phyloP scores from a whole-genome alignment of 2,888 invertebrate species.

The Cephus spinipes region DNA sequence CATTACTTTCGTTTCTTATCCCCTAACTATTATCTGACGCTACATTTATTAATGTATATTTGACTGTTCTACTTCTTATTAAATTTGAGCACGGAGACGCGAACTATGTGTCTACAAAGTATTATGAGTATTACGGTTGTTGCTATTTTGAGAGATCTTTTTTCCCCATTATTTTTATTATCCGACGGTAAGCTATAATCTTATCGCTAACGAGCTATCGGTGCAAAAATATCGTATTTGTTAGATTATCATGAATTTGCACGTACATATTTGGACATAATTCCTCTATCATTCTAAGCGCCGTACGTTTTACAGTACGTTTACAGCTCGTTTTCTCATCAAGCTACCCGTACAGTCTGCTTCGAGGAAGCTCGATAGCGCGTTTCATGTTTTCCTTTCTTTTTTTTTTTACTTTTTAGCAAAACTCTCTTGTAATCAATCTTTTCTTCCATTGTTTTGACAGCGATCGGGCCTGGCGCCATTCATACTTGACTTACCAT shows the following conservation, averaged over 20 bases:
- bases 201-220: conserved; percentile 39
- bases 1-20: background rate
- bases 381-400: background rate
- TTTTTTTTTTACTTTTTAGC: too few relatives aligned
- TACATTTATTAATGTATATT: background rate
- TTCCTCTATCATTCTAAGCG: background rate
- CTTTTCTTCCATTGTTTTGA: background rate
- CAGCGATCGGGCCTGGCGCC: background rate
- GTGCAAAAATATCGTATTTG: conserved; percentile 64
- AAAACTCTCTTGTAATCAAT: background rate
- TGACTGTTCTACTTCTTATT: background rate
- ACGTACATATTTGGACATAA: conserved; percentile 15
- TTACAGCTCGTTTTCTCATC: background rate
- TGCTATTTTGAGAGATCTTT: background rate
- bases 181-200: background rate
- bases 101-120: background rate
- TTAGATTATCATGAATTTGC: conserved; percentile 47
- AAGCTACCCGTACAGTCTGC: background rate
- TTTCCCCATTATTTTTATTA: background rate
- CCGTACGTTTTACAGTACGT: background rate
- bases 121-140: background rate
- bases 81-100: conserved; percentile 3
- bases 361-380: background rate
- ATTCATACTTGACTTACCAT: background rate
- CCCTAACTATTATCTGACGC: background rate